Evolutionary conservation across 2,113 vertebrate species (phyloP).

Genomic region (Zapus hudsonius): DNA sequence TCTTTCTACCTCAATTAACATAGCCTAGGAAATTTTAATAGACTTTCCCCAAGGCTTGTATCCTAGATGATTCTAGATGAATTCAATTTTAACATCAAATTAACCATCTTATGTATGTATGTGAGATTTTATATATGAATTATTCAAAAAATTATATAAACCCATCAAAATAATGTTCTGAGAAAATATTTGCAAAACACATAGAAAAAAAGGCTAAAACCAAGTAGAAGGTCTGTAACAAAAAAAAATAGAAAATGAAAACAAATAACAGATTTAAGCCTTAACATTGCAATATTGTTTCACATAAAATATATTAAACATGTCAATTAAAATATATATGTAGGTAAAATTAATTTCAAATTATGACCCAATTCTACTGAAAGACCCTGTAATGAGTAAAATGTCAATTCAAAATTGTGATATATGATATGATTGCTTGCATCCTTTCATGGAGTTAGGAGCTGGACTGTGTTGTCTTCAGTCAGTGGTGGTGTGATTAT

Average conservation of each 20-base stretch:
- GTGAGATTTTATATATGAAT: background rate
- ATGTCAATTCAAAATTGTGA: background rate
- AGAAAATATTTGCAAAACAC: background rate
- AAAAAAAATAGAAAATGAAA: background rate
- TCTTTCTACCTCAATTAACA: too few species aligned
- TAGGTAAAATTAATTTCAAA: too few species aligned
- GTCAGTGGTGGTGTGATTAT: background rate
- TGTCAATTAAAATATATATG: background rate
- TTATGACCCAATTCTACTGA: too few species aligned
- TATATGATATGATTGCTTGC: too few species aligned
- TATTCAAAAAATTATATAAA: background rate
- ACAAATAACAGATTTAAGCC: background rate
- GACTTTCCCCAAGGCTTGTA: too few species aligned
- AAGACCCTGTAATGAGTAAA: too few species aligned
- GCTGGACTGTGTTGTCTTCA: background rate
- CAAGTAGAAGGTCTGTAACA: background rate
- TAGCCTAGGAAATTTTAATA: too few species aligned
- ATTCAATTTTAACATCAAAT: too few species aligned
- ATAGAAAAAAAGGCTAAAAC: background rate
- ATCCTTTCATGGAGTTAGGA: background rate
- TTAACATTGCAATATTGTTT: background rate
- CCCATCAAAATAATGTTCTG: background rate
- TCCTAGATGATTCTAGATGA: too few species aligned
- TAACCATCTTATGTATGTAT: background rate
- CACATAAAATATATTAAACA: background rate